phyloP scores from a whole-genome alignment of 2,113 vertebrate genomes.

The Scomber colias region DNA sequence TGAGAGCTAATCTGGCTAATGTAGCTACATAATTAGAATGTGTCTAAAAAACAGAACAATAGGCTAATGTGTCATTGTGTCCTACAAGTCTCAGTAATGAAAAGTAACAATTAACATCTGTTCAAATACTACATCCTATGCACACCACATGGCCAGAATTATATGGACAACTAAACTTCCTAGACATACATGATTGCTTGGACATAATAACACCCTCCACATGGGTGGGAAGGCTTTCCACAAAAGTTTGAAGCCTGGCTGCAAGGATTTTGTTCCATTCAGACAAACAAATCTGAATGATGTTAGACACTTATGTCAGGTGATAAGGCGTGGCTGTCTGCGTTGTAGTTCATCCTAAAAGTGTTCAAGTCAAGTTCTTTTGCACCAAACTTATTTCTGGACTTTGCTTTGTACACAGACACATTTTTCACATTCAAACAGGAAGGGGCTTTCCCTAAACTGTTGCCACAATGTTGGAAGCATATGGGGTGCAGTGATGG shows the following conservation, averaged over 20 bases:
- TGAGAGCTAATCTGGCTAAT: neutral
- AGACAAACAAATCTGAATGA: neutral
- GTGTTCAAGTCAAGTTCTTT: neutral
- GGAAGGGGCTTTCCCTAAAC: neutral
- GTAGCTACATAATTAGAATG: neutral
- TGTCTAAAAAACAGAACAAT: neutral
- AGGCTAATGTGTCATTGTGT: neutral
- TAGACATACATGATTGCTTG: no score
- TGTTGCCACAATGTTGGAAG: neutral
- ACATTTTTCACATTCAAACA: neutral
- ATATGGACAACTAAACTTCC: no score
- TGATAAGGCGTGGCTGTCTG: neutral
- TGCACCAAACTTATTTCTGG: neutral
- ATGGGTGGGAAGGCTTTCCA: neutral
- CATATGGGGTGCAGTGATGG: neutral
- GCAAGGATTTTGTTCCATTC: neutral
- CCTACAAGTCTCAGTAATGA: neutral
- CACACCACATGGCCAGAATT: no score
- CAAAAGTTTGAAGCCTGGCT: neutral
- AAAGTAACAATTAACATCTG: neutral
- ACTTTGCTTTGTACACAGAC: neutral
- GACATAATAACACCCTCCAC: no score
- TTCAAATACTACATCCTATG: no score
- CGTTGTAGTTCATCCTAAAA: neutral
- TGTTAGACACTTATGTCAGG: neutral